Evolutionary conservation across 2,797 vertebrate species (phyloP).

Genomic region (Pseudotriccus pelzelni): DNA sequence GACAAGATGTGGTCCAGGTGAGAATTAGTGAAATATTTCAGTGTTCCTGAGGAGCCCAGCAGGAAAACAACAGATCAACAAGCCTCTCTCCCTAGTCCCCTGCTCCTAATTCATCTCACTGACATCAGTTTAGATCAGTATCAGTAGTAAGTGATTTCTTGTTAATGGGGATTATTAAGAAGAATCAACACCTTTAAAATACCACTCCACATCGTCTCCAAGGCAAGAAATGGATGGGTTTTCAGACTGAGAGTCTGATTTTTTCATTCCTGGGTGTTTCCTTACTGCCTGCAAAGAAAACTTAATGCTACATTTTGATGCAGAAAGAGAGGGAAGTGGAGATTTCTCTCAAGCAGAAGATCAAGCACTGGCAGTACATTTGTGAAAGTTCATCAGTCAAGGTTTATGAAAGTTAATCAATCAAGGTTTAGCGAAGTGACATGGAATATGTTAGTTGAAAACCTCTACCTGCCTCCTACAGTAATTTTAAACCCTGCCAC

Average conservation of each 20-base stretch:
- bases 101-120: slow-evolving; percentile 35
- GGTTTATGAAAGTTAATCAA: neutral
- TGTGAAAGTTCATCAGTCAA: neutral
- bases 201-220: neutral
- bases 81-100: neutral
- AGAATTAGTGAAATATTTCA: neutral
- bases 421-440: neutral
- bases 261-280: neutral
- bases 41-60: neutral
- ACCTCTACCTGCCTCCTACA: neutral
- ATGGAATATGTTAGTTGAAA: neutral
- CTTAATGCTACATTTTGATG: neutral
- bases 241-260: neutral
- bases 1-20: neutral
- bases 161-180: slow-evolving; percentile 56
- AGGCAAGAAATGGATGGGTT: neutral
- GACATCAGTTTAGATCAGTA: slow-evolving; percentile 50
- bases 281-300: neutral
- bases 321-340: neutral
- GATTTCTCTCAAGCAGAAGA: neutral
- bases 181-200: slow-evolving; percentile 51
- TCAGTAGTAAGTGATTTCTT: slow-evolving; percentile 47
- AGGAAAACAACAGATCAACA: slow-evolving; percentile 28
- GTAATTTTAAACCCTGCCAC: neutral
- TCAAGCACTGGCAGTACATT: neutral